Evolutionary conservation across 2,797 vertebrate species (phyloP).

Genomic region (Crenuchus spilurus): DNA sequence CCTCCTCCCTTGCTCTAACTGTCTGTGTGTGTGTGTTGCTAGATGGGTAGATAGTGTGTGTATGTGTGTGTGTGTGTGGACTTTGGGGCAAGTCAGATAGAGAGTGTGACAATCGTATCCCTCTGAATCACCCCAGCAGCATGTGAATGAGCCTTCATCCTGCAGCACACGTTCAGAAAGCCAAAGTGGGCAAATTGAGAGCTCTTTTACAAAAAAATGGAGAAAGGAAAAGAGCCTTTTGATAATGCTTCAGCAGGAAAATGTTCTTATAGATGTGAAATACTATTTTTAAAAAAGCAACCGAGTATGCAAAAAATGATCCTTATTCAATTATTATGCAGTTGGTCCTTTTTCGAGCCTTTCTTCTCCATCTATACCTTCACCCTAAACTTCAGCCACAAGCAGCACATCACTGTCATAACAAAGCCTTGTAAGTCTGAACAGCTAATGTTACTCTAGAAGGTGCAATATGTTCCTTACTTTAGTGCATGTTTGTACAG

Average conservation of each 20-base stretch:
- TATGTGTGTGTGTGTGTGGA: constrained; percentile 4
- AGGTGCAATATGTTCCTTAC: too few relatives aligned
- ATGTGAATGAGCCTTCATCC: constrained; percentile 22
- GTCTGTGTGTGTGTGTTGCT: constrained; percentile 22
- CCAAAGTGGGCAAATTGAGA: constrained; percentile 17
- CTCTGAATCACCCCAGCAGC: neutral
- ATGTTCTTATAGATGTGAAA: constrained; percentile 19
- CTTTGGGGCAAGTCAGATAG: constrained; percentile 2
- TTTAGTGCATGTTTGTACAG: too few relatives aligned
- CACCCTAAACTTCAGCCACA: neutral
- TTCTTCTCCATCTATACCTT: neutral
- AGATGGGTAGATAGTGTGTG: neutral
- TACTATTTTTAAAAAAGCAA: constrained; percentile 25
- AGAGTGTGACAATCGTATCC: constrained; percentile 10
- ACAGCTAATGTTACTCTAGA: too few relatives aligned
- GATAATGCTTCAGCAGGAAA: constrained; percentile 7
- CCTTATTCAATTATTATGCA: constrained; percentile 26
- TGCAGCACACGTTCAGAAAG: constrained; percentile 19
- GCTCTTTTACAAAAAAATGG: neutral
- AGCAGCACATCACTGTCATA: neutral
- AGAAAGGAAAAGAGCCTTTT: neutral
- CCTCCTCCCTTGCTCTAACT: constrained; percentile 26
- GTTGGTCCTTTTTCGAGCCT: constrained; percentile 5
- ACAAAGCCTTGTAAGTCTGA: neutral
- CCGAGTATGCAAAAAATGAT: constrained; percentile 18